Evolutionary conservation across 1,140 invertebrate genomes (phyloP).

Genomic region (Papilio machaon): DNA sequence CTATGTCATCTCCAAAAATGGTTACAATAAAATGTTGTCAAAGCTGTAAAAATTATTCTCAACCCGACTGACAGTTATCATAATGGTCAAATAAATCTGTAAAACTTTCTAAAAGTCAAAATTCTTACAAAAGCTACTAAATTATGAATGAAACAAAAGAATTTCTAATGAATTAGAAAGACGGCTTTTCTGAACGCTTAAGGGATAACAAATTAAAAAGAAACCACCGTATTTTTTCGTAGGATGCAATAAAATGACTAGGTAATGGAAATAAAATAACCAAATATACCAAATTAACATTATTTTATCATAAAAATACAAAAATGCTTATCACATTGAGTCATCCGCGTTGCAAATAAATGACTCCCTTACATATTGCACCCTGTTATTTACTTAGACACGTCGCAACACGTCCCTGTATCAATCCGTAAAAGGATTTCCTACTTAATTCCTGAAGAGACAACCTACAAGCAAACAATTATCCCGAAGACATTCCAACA

Average conservation of each 20-base stretch:
- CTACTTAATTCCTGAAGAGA: conserved; percentile 75
- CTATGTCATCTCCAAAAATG: too few species aligned
- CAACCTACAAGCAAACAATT: conserved; percentile 78
- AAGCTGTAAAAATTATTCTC: neutral
- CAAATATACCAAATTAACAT: too few species aligned
- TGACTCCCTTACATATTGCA: conserved; percentile 50
- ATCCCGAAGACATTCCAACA: conserved; percentile 68
- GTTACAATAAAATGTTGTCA: neutral
- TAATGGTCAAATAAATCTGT: conserved; percentile 11
- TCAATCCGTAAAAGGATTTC: conserved; percentile 78
- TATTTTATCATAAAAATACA: too few species aligned
- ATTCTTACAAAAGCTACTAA: conserved; percentile 1
- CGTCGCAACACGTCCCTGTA: conserved; percentile 52
- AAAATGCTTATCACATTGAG: neutral
- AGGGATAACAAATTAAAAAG: conserved; percentile 5
- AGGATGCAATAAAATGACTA: too few species aligned
- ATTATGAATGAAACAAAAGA: conserved; percentile 11
- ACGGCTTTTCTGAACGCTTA: neutral
- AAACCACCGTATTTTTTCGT: neutral
- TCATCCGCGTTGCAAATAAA: conserved; percentile 64
- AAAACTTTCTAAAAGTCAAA: neutral
- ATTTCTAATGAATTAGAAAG: conserved; percentile 18
- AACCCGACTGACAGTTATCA: conserved; percentile 15
- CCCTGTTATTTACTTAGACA: conserved; percentile 43
- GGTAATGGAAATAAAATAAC: neutral